phyloP scores from a whole-genome alignment of 2,888 invertebrate genomes.

The Teleiodes luculella region DNA sequence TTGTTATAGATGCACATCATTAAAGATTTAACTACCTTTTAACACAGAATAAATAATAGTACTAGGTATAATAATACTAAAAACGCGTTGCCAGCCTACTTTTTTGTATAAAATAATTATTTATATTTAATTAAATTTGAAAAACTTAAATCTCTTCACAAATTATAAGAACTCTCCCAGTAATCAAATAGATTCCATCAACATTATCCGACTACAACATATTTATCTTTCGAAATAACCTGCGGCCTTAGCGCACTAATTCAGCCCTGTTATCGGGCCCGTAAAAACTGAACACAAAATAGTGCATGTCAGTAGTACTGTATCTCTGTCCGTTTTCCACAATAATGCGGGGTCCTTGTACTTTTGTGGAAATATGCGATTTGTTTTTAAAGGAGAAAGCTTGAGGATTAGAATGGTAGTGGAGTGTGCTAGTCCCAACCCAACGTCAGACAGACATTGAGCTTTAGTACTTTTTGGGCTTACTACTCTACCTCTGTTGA shows the following conservation, averaged over 20 bases:
- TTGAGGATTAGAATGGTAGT: not conserved
- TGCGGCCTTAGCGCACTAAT: not conserved
- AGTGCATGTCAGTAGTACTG: slow-evolving; percentile 12
- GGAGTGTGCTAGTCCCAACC: not conserved
- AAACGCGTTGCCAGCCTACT: too few relatives aligned
- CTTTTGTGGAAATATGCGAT: slow-evolving; percentile 7
- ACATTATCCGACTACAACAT: not conserved
- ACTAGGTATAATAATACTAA: too few relatives aligned
- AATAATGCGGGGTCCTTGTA: slow-evolving; percentile 11
- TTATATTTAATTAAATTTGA: too few relatives aligned
- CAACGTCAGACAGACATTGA: not conserved
- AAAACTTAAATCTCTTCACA: too few relatives aligned
- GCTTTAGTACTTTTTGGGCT: not conserved
- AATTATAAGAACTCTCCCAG: too few relatives aligned
- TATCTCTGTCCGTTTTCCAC: slow-evolving; percentile 10
- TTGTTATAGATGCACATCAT: too few relatives aligned
- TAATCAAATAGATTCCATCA: too few relatives aligned
- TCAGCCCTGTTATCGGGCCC: slow-evolving; percentile 15
- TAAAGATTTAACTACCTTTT: too few relatives aligned
- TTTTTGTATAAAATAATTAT: too few relatives aligned
- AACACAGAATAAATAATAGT: too few relatives aligned
- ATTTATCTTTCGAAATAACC: not conserved
- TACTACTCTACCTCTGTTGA: too few relatives aligned
- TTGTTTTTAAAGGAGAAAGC: slow-evolving; percentile 4
- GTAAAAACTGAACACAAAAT: slow-evolving; percentile 20